Conservation (phyloP, 2,797 vertebrate genomes). For the Pipistrellus nathusii region DNA sequence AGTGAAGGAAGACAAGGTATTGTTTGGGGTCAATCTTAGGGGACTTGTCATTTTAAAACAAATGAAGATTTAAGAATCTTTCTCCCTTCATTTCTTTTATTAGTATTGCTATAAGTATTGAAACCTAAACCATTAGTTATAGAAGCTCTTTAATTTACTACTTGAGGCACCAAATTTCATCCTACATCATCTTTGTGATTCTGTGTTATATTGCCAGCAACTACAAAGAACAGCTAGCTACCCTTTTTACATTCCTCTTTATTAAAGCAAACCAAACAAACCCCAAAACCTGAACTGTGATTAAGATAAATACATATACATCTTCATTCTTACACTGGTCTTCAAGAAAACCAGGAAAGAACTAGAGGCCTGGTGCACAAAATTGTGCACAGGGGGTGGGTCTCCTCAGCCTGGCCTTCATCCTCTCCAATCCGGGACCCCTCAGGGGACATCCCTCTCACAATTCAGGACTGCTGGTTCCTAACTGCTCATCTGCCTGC, state of each 20-base stretch:
- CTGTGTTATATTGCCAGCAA: not conserved
- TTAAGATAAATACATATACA: slow-evolving; percentile 18
- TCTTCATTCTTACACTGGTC: not conserved
- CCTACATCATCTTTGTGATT: not conserved
- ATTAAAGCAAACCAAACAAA: not conserved
- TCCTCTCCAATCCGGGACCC: too few relatives aligned
- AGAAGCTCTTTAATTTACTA: not conserved
- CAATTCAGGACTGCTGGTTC: too few relatives aligned
- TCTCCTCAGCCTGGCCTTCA: too few relatives aligned
- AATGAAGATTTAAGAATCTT: not conserved
- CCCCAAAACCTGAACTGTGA: not conserved
- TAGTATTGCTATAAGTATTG: not conserved
- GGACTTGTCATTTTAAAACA: not conserved
- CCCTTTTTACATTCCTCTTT: not conserved
- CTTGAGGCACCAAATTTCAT: not conserved
- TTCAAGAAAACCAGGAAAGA: slow-evolving; percentile 19
- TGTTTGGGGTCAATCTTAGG: not conserved
- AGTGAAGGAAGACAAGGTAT: not conserved
- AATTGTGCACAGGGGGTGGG: too few relatives aligned
- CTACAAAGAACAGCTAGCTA: not conserved
- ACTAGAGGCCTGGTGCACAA: not conserved
- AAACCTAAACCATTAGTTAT: not conserved
- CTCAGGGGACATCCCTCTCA: too few relatives aligned
- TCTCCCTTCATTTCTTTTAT: not conserved
- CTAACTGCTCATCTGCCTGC: too few relatives aligned